These are phyloP conservation scores for Psittacula echo DNA, from an alignment of 2,797 vertebrate genomes.

Conservation along the genomic window DNA sequence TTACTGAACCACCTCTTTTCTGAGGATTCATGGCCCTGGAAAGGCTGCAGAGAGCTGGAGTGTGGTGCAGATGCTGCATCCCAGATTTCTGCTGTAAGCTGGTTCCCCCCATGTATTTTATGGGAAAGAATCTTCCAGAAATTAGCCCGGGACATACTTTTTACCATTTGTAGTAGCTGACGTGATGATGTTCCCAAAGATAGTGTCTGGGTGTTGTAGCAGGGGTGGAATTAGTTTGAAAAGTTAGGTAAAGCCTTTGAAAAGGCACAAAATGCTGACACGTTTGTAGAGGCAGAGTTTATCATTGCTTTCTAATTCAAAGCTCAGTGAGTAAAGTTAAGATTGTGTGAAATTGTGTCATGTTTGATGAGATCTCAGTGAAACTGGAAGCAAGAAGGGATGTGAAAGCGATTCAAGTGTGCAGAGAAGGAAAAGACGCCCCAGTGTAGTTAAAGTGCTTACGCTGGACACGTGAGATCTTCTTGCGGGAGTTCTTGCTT, in stretches of 20 bases:
- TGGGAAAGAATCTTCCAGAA: not conserved
- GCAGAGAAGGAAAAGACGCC: accelerated
- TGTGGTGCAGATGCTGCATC: not conserved
- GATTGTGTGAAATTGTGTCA: not conserved
- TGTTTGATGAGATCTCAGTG: not conserved
- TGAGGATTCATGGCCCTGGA: not conserved
- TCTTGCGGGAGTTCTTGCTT: not conserved
- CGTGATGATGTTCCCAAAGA: not conserved
- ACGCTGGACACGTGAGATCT: not conserved
- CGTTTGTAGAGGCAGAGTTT: not conserved
- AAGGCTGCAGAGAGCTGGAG: not conserved
- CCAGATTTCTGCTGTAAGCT: not conserved
- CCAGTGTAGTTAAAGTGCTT: not conserved
- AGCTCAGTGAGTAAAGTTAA: not conserved
- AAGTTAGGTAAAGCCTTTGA: not conserved
- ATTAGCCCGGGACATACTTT: not conserved
- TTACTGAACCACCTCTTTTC: not conserved
- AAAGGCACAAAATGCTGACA: not conserved
- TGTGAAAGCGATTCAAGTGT: not conserved
- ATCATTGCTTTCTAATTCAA: not conserved
- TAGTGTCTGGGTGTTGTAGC: not conserved
- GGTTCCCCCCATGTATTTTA: not conserved
- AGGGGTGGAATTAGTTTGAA: not conserved
- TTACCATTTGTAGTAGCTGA: not conserved
- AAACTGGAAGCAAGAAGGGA: not conserved